Conservation (phyloP, 2,797 vertebrate genomes). For the Loriculus beryllinus region DNA sequence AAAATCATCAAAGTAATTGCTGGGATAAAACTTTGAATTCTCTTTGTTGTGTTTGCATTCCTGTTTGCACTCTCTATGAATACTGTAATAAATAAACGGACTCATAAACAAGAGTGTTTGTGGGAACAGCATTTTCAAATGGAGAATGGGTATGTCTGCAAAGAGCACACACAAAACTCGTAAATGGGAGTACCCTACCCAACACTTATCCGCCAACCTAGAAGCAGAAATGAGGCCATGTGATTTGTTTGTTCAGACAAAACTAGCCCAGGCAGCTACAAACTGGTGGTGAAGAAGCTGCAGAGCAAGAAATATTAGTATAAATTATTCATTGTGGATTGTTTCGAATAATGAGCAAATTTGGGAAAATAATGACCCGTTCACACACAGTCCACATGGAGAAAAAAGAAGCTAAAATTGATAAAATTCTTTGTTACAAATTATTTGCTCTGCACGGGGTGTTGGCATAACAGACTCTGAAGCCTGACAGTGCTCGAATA, state of each 20-base stretch:
- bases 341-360: conserved; percentile 56
- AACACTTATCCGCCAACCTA: neutral
- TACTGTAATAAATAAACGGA: neutral
- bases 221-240: conserved; percentile 1
- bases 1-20: neutral
- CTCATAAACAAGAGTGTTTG: neutral
- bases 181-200: neutral
- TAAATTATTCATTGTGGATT: conserved; percentile 57
- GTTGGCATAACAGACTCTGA: conserved; percentile 22
- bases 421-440: conserved; percentile 71
- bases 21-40: neutral
- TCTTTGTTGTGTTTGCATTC: neutral
- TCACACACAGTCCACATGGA: conserved; percentile 6
- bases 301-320: conserved; percentile 50
- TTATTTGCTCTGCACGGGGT: conserved; percentile 51
- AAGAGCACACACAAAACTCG: neutral
- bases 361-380: conserved; percentile 58
- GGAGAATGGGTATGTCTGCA: neutral
- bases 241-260: conserved; percentile 32
- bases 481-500: conserved; percentile 15
- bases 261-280: conserved; percentile 46
- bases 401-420: conserved; percentile 52
- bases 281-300: conserved; percentile 35
- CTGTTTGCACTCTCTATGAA: neutral
- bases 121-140: neutral